Evolutionary conservation across 2,888 invertebrate genomes (phyloP).

Genomic region (Opisthograptis luteolata): DNA sequence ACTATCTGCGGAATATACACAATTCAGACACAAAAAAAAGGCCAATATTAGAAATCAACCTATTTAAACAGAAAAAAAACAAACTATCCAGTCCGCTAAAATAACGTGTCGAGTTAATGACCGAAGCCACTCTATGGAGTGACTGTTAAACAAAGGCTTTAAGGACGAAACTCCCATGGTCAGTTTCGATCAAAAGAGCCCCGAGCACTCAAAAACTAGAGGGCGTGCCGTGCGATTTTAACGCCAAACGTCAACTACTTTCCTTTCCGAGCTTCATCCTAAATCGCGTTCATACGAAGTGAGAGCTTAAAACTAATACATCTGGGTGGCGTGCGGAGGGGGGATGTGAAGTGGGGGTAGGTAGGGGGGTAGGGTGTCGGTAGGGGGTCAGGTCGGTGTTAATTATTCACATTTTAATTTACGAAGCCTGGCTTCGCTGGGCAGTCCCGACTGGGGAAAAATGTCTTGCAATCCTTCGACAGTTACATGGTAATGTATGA

Average conservation of each 20-base stretch:
- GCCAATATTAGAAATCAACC: too few species aligned
- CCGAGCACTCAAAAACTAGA: slow-evolving; percentile 40
- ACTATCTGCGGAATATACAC: too few species aligned
- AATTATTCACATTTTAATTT: slow-evolving; percentile 85
- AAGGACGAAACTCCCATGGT: slow-evolving; percentile 42
- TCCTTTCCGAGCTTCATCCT: slow-evolving; percentile 61
- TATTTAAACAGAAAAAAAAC: slow-evolving; percentile 2
- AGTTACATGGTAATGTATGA: slow-evolving; percentile 51
- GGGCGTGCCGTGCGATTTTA: slow-evolving; percentile 60
- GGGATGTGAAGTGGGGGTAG: slow-evolving; percentile 42
- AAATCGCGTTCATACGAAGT: slow-evolving; percentile 73
- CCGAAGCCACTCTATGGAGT: slow-evolving; percentile 27
- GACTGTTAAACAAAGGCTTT: slow-evolving; percentile 29
- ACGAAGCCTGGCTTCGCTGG: slow-evolving; percentile 68
- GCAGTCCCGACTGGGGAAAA: slow-evolving; percentile 68
- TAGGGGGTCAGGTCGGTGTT: slow-evolving; percentile 62
- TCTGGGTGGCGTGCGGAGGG: slow-evolving; percentile 67
- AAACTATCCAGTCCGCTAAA: slow-evolving; percentile 32
- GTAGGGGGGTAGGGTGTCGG: slow-evolving; percentile 36
- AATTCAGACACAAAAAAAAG: too few species aligned
- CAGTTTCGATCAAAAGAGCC: slow-evolving; percentile 37
- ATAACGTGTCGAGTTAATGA: slow-evolving; percentile 37
- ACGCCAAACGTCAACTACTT: slow-evolving; percentile 67
- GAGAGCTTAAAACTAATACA: slow-evolving; percentile 82
- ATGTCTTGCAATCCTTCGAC: slow-evolving; percentile 80